A percentile compares a stretch with the other conserved stretches of the same genome.
phyloP scores from a whole-genome alignment of 92 coral and sea anemone genomes.

The Epizoanthus stellaris region DNA sequence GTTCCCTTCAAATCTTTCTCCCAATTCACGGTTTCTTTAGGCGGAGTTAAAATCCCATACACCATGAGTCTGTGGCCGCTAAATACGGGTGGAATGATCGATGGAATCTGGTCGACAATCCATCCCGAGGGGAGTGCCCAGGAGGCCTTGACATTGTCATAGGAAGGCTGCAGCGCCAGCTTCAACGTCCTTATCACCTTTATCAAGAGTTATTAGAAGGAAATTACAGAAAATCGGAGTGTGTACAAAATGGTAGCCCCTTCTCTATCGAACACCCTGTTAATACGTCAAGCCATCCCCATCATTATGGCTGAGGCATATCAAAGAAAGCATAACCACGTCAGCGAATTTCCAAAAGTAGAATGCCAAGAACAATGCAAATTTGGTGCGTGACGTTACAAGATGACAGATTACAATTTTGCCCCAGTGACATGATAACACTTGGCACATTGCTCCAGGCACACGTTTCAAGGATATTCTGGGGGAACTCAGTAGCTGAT shows the following conservation, averaged over 20 bases:
- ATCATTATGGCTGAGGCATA: no score
- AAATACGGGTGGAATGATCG: neutral
- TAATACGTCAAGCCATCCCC: no score
- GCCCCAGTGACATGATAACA: no score
- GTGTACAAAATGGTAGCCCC: neutral
- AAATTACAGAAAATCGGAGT: neutral
- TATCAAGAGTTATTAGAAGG: neutral
- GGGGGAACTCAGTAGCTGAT: no score
- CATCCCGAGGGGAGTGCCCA: conserved; percentile 7
- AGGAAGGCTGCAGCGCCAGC: neutral
- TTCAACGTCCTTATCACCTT: conserved; percentile 8
- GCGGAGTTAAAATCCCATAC: neutral
- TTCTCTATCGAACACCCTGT: no score
- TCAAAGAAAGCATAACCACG: no score
- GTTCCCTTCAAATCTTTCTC: neutral
- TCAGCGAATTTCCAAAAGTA: no score
- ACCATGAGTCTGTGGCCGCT: neutral
- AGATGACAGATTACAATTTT: no score
- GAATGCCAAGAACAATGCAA: no score
- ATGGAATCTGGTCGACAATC: neutral
- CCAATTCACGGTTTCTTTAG: neutral
- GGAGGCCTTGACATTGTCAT: neutral
- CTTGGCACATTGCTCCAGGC: no score
- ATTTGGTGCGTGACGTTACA: no score
- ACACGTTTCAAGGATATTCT: no score